phyloP scores from a whole-genome alignment of 2,888 invertebrate genomes.

The Lochmaea crataegi region DNA sequence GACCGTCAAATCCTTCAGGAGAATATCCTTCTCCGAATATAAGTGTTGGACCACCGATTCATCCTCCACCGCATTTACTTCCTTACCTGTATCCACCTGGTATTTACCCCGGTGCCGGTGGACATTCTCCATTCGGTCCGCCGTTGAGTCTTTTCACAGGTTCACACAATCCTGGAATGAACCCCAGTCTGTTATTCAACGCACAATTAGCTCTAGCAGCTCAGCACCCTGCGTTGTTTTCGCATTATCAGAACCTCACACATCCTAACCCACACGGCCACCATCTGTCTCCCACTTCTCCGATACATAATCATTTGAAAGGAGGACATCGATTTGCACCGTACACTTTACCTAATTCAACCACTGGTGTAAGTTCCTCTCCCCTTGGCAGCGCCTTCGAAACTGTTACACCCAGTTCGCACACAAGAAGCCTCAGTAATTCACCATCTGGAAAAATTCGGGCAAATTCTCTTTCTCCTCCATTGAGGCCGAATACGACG shows the following conservation, averaged over 20 bases:
- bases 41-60: conserved; percentile 92
- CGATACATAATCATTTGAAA: conserved; percentile 76
- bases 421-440: conserved; percentile 74
- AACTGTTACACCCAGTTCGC: conserved; percentile 84
- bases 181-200: conserved; percentile 88
- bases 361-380: conserved; percentile 67
- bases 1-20: conserved; percentile 71
- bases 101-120: conserved; percentile 79
- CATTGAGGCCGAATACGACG: conserved; percentile 69
- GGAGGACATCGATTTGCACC: conserved; percentile 88
- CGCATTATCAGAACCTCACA: conserved; percentile 74
- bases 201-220: conserved; percentile 89
- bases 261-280: conserved; percentile 72
- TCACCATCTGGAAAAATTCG: conserved; percentile 67
- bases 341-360: conserved; percentile 80
- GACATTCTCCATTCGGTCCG: conserved; percentile 74
- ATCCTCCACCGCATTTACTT: conserved; percentile 87
- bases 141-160: conserved; percentile 72
- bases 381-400: conserved; percentile 88
- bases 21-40: conserved; percentile 90
- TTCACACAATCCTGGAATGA: conserved; percentile 77
- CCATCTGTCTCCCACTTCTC: conserved; percentile 68
- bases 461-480: conserved; percentile 68
- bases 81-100: conserved; percentile 94
- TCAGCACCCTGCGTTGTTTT: conserved; percentile 83